These are phyloP conservation scores for Avahi laniger DNA, from an alignment of 2,797 vertebrate genomes.

Conservation along the genomic window DNA sequence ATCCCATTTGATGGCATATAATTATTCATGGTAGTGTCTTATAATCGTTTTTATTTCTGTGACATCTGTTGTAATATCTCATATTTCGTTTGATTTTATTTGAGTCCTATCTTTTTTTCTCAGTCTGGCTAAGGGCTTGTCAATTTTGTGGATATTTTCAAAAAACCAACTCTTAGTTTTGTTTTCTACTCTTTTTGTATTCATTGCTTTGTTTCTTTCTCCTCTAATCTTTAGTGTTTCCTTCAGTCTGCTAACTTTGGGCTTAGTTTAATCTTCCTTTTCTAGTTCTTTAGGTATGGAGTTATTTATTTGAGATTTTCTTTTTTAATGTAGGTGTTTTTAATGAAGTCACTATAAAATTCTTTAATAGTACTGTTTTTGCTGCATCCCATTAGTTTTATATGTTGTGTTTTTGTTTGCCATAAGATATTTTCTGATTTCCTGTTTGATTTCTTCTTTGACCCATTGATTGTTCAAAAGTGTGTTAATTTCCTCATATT, in stretches of 20 bases:
- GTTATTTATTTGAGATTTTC: background rate
- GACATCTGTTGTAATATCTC: background rate
- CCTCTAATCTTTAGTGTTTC: background rate
- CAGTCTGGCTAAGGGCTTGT: background rate
- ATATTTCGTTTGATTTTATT: background rate
- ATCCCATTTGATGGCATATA: background rate
- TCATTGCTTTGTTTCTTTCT: background rate
- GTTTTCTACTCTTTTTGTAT: background rate
- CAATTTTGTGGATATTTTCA: background rate
- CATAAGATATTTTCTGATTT: background rate
- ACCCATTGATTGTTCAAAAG: background rate
- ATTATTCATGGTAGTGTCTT: background rate
- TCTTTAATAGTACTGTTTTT: background rate
- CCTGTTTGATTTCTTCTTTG: background rate
- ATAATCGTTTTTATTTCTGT: background rate
- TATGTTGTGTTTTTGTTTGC: conserved; percentile 4
- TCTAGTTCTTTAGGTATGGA: background rate
- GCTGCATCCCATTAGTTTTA: background rate
- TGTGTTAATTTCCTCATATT: background rate
- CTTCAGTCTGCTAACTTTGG: background rate
- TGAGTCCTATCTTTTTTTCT: background rate
- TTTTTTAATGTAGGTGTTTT: background rate
- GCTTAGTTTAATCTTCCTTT: background rate
- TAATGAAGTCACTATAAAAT: background rate
- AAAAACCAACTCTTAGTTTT: background rate